A percentile compares a stretch with the other conserved stretches of the same genome.
Conservation (phyloP, 2,113 vertebrate species). For the Phalacrocorax brasilianus region DNA sequence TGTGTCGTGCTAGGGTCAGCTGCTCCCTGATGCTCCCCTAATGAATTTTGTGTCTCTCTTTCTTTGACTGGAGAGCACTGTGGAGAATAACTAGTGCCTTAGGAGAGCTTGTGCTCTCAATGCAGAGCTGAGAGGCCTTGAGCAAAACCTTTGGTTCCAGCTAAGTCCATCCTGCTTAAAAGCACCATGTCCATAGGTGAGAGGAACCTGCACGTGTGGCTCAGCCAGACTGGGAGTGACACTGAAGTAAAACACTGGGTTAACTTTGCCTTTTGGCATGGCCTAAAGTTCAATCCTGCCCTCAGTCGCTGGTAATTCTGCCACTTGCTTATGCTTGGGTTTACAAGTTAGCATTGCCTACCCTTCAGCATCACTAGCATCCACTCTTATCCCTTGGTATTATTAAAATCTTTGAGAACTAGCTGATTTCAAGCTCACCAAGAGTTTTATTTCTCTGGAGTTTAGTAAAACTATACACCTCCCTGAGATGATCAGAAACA, state of each 20-base stretch:
- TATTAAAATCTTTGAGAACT: neutral
- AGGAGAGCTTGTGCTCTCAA: neutral
- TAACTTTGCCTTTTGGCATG: neutral
- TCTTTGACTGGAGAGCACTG: neutral
- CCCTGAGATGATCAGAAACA: constrained; percentile 39
- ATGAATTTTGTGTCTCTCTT: neutral
- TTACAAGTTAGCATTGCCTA: neutral
- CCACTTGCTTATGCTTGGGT: neutral
- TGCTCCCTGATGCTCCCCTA: neutral
- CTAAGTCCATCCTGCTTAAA: neutral
- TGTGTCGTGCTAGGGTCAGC: neutral
- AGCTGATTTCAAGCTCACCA: neutral
- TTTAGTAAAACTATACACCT: neutral
- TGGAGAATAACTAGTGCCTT: neutral
- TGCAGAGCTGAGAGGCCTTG: neutral
- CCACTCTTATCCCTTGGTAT: neutral
- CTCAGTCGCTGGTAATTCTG: neutral
- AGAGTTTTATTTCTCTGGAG: neutral
- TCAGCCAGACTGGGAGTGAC: neutral
- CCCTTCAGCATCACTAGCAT: neutral
- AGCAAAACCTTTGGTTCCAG: neutral
- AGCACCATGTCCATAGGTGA: rapidly evolving
- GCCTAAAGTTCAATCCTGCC: neutral
- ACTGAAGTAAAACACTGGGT: neutral
- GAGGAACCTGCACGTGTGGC: rapidly evolving